Percentiles rank a stretch among this genome's conserved stretches.
Conservation (phyloP, 2,888 invertebrate genomes). For the Troilus luridus region DNA sequence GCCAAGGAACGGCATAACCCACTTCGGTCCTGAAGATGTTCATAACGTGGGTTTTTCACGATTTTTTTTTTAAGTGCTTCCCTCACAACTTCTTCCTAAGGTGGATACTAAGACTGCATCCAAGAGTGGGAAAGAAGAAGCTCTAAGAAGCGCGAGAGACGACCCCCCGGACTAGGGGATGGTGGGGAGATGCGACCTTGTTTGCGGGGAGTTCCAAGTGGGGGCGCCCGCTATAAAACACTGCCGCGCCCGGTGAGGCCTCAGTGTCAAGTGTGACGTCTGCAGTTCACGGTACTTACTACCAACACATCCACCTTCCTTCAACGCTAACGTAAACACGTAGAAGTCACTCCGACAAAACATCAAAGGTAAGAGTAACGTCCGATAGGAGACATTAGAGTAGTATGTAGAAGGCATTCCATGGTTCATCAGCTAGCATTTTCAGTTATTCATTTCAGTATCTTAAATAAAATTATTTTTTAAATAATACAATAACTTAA, state of each 20-base stretch:
- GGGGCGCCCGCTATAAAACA: slow-evolving; percentile 49
- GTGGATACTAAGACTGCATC: not conserved
- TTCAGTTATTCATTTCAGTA: not conserved
- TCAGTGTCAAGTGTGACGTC: slow-evolving; percentile 58
- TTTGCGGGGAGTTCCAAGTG: not conserved
- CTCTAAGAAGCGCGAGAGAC: not conserved
- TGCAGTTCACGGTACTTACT: slow-evolving; percentile 3
- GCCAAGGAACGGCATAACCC: too few species aligned
- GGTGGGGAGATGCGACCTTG: slow-evolving; percentile 57
- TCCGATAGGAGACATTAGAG: not conserved
- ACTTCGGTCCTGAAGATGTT: not conserved
- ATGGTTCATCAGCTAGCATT: not conserved
- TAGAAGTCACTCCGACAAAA: not conserved
- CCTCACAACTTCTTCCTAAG: not conserved
- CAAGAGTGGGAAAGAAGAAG: not conserved
- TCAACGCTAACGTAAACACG: slow-evolving; percentile 4
- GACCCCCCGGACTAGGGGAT: slow-evolving; percentile 35
- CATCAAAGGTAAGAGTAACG: slow-evolving; percentile 12
- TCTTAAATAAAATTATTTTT: too few species aligned
- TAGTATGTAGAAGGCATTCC: not conserved
- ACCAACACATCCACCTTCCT: not conserved
- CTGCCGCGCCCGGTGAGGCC: not conserved
- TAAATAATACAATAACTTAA: too few species aligned
- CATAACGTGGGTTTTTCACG: not conserved
- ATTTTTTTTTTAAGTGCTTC: not conserved